Percentiles rank a stretch among this genome's conserved stretches.
phyloP scores from a whole-genome alignment of 2,888 invertebrate species.

The Bombylius major region DNA sequence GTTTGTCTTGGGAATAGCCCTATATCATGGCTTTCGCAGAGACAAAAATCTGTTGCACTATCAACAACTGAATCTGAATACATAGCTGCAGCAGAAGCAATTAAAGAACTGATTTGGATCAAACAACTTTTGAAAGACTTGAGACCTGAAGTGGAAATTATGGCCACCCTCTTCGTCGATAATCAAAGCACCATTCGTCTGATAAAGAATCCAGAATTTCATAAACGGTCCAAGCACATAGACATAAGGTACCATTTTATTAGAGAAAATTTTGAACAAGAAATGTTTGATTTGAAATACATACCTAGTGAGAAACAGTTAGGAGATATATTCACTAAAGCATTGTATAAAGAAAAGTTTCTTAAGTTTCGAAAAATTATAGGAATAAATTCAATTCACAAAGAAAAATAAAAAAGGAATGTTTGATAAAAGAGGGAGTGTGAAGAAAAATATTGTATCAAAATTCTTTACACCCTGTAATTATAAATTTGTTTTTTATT shows the following conservation, averaged over 20 bases:
- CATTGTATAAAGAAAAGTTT: neutral
- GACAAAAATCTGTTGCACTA: slow-evolving; percentile 16
- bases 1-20: slow-evolving; percentile 3
- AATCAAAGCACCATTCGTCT: neutral
- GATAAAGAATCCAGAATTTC: slow-evolving; percentile 3
- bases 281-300: slow-evolving; percentile 3
- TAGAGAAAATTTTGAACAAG: slow-evolving; percentile 3
- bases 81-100: slow-evolving; percentile 15
- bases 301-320: slow-evolving; percentile 1
- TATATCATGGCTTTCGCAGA: slow-evolving; percentile 5
- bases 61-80: slow-evolving; percentile 19
- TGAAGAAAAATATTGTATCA: too few relatives aligned
- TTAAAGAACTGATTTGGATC: slow-evolving; percentile 14
- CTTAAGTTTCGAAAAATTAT: too few relatives aligned
- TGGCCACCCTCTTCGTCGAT: too few relatives aligned
- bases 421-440: too few relatives aligned
- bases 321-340: slow-evolving; percentile 3
- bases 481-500: too few relatives aligned
- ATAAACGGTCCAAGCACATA: slow-evolving; percentile 5
- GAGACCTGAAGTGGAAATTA: too few relatives aligned
- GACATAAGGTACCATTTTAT: slow-evolving; percentile 7
- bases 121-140: neutral
- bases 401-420: too few relatives aligned
- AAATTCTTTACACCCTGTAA: too few relatives aligned
- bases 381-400: too few relatives aligned